Percentiles rank a stretch among this genome's conserved stretches.
phyloP scores from a whole-genome alignment of 2,888 invertebrate species.

The Agriotes lineatus region DNA sequence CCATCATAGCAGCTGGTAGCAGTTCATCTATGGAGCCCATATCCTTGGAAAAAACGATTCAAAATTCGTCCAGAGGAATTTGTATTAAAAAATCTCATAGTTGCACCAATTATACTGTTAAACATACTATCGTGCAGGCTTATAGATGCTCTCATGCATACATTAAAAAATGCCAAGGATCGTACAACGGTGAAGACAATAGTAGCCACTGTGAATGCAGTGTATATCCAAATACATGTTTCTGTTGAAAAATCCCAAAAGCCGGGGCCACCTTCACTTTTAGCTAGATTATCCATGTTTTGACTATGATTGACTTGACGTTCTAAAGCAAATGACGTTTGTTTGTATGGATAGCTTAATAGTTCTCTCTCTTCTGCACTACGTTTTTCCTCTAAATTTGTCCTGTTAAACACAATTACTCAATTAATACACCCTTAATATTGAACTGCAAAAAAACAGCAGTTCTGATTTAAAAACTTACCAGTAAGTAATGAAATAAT shows the following conservation, averaged over 20 bases:
- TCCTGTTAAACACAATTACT: constrained; percentile 47
- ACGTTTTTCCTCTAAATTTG: constrained; percentile 52
- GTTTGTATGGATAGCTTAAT: no score
- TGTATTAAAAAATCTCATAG: constrained; percentile 89
- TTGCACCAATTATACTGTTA: constrained; percentile 80
- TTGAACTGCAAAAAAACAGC: neutral
- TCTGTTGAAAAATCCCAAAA: constrained; percentile 61
- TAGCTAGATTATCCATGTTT: neutral
- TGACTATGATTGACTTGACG: neutral
- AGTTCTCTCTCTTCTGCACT: neutral
- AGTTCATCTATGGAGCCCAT: constrained; percentile 80
- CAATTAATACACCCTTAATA: neutral
- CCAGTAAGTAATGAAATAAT: constrained; percentile 86
- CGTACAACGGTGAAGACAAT: constrained; percentile 68
- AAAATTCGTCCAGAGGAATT: constrained; percentile 87
- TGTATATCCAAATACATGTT: constrained; percentile 62
- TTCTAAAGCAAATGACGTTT: neutral
- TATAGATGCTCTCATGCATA: constrained; percentile 81
- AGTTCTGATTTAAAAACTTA: constrained; percentile 62
- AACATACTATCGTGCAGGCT: constrained; percentile 89
- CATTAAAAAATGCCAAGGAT: constrained; percentile 76
- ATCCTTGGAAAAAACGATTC: constrained; percentile 90
- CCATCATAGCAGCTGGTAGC: constrained; percentile 73
- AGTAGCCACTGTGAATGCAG: constrained; percentile 67
- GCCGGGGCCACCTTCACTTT: neutral